Conservation (phyloP, 2,888 invertebrate species). For the Neria commutata region DNA sequence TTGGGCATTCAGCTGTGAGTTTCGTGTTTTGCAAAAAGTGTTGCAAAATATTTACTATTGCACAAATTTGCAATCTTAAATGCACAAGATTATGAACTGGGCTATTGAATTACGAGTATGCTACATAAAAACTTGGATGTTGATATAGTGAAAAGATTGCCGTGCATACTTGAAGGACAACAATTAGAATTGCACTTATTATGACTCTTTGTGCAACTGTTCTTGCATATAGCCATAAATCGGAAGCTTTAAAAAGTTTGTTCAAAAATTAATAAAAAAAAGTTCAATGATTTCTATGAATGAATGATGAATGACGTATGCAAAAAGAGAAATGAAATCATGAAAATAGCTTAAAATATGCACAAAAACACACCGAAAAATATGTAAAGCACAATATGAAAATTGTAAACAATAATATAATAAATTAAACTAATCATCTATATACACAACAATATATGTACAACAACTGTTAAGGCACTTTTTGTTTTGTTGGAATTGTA, state of each 20-base stretch:
- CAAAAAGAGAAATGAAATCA: neutral
- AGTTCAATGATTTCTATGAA: conserved; percentile 26
- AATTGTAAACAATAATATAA: neutral
- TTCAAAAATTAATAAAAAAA: neutral
- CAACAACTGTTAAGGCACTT: too few species aligned
- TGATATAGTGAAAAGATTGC: neutral
- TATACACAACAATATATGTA: neutral
- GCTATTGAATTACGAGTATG: neutral
- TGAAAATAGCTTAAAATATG: too few species aligned
- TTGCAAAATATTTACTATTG: too few species aligned
- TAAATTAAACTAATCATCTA: neutral
- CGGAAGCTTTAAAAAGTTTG: too few species aligned
- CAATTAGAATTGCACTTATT: too few species aligned
- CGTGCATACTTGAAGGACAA: neutral
- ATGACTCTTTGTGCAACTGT: too few species aligned
- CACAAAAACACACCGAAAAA: too few species aligned
- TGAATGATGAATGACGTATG: conserved; percentile 10
- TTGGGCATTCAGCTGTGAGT: too few species aligned
- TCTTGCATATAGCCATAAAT: too few species aligned
- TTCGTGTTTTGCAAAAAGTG: too few species aligned
- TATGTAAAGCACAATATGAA: neutral
- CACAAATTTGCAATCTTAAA: too few species aligned
- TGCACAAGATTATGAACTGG: too few species aligned
- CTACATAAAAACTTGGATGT: neutral
- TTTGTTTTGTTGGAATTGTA: neutral